A percentile compares a stretch with the other conserved stretches of the same genome.
phyloP scores from a whole-genome alignment of 1,140 invertebrate species.

The Ostrea edulis region DNA sequence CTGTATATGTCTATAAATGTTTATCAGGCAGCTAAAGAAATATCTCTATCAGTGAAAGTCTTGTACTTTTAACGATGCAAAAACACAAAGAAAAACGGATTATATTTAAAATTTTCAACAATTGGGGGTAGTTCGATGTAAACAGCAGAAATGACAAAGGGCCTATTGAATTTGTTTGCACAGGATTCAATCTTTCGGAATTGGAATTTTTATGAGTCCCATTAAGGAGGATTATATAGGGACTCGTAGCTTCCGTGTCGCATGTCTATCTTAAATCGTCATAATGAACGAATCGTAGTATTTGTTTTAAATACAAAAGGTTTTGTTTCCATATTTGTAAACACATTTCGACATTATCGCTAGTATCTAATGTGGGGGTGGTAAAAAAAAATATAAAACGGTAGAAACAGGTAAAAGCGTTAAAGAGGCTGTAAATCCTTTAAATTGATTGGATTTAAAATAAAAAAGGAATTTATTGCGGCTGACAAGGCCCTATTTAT shows the following conservation, averaged over 20 bases:
- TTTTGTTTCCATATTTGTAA: background rate
- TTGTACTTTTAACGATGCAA: conserved; percentile 8
- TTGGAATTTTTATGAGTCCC: background rate
- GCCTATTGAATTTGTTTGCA: conserved; percentile 18
- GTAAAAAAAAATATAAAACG: background rate
- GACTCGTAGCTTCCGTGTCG: background rate
- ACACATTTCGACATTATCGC: background rate
- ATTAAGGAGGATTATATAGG: conserved; percentile 4
- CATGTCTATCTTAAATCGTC: background rate
- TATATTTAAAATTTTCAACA: conserved; percentile 33
- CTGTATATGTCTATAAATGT: background rate
- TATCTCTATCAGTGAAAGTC: background rate
- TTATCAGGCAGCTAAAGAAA: background rate
- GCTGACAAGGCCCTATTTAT: conserved; percentile 10
- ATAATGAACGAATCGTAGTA: background rate
- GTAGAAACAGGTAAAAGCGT: background rate
- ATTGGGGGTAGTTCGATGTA: conserved; percentile 7
- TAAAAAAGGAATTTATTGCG: conserved; percentile 27
- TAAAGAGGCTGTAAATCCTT: conserved; percentile 3
- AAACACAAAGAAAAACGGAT: background rate
- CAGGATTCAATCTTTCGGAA: conserved; percentile 9
- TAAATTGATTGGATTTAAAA: conserved; percentile 24
- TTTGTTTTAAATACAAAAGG: background rate
- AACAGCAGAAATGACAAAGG: conserved; percentile 15
- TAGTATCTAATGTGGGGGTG: background rate